Base-by-base conservation (phyloP, 2,113 vertebrate genomes). In the Brachypodius melanocephalos region DNA sequence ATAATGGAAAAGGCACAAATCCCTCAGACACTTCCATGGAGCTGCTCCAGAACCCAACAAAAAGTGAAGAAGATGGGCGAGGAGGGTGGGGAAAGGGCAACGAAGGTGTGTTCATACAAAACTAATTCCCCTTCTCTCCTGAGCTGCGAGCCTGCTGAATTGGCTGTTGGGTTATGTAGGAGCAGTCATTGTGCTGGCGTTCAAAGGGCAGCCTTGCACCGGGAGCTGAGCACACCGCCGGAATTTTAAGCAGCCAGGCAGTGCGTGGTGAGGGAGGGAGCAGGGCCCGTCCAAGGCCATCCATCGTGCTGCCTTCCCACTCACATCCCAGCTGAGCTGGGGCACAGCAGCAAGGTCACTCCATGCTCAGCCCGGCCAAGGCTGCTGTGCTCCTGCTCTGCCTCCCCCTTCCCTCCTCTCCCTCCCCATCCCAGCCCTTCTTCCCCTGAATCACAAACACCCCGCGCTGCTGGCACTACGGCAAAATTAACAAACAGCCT, bases 401-500 rank as follows among this genome's bases (percentile, higher is more conserved):
- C 76, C 45, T 46, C 36, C 61, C 32, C 40, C n/a, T 29, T 28
- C 22, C 52, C 43, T 63, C 24, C 43, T 65, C 42, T 80, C n/a
- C 26, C 19, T 21, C 21, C 59, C 14, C 67, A 48, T 26, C 57
- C 49, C 59, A 28, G 48, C 79, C 79, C 48, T 86, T 65, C 48
- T 86, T 65, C 78, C 67, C 67, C 65, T 32, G 88, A 51, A 69
- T 88, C 67, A 21, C 90, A 63, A 73, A 40, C 69, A 24, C 81
- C 57, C 77, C 71, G 5, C 31, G 95, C 94, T 95, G 96, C 95
- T 65, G 91, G 94, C 92, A 14, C 94, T 96, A 94, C 93, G 96
- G 97, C 85, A 97, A 97, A 98, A 97, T 97, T 97, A 97, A 97
- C 97, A 97, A 97, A 89, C 96, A 97, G 90, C 94, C 92, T 80